Conservation (phyloP, 1,140 invertebrate species). For the Theocolax elegans region DNA sequence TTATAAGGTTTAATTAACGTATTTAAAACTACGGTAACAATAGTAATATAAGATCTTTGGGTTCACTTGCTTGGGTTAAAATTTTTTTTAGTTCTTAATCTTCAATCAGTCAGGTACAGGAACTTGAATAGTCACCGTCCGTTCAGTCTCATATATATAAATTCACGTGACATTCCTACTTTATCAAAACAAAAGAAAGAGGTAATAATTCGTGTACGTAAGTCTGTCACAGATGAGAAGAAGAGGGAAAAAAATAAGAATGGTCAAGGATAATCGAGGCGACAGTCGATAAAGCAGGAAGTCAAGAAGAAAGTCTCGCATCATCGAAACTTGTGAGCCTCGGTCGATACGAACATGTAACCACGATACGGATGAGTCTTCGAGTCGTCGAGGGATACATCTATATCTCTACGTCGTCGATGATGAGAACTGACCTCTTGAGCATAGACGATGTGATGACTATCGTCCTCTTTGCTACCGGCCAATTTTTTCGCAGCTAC, state of each 20-base stretch:
- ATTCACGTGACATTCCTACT: neutral
- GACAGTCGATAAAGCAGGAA: slow-evolving; percentile 15
- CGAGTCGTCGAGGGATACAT: slow-evolving; percentile 36
- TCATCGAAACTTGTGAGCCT: neutral
- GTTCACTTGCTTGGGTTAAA: no score
- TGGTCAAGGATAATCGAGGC: no score
- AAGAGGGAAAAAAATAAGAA: no score
- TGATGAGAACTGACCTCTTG: slow-evolving; percentile 71
- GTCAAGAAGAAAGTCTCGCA: neutral
- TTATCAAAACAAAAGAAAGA: neutral
- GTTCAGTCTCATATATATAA: no score
- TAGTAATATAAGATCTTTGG: no score
- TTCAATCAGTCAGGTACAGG: no score
- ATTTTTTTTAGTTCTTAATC: no score
- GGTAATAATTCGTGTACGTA: no score
- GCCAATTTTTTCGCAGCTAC: slow-evolving; percentile 78
- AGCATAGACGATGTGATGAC: slow-evolving; percentile 76
- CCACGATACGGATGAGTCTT: slow-evolving; percentile 71
- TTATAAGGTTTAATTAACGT: no score
- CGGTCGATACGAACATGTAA: slow-evolving; percentile 42
- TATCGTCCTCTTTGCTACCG: slow-evolving; percentile 71
- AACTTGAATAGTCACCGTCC: neutral
- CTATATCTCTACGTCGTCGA: slow-evolving; percentile 42
- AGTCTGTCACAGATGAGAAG: neutral
- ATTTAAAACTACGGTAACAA: no score